Percentiles rank a stretch among this genome's conserved stretches.
phyloP scores from a whole-genome alignment of 92 coral and sea anemone species.

The Micromussa lordhowensis region DNA sequence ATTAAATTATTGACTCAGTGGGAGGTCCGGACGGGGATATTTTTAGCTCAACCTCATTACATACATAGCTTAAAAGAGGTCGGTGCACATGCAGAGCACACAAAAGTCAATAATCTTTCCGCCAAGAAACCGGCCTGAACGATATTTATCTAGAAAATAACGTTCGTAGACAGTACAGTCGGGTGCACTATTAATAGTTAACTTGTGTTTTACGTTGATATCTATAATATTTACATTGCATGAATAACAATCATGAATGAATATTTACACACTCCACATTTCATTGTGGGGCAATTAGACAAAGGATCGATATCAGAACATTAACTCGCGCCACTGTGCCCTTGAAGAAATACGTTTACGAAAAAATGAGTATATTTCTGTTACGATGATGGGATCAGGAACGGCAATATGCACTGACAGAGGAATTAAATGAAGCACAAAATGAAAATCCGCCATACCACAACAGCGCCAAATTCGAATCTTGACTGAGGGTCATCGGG shows the following conservation, averaged over 20 bases:
- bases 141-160: neutral
- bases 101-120: neutral
- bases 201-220: neutral
- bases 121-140: neutral
- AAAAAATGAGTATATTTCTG: neutral
- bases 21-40: neutral
- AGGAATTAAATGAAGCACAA: neutral
- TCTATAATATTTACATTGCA: neutral
- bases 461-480: conserved; percentile 95
- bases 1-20: neutral
- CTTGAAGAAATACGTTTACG: neutral
- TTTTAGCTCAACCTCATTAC: neutral
- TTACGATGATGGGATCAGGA: neutral
- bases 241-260: neutral
- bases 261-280: neutral
- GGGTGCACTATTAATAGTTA: neutral
- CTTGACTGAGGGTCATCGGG: conserved; percentile 69
- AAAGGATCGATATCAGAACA: conserved; percentile 4
- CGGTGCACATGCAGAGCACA: neutral
- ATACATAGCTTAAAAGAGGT: neutral
- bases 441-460: conserved; percentile 35
- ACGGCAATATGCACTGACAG: neutral
- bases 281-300: neutral
- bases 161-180: neutral
- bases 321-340: neutral